phyloP scores from a whole-genome alignment of 2,113 vertebrate species.

The Gavialis gangeticus region DNA sequence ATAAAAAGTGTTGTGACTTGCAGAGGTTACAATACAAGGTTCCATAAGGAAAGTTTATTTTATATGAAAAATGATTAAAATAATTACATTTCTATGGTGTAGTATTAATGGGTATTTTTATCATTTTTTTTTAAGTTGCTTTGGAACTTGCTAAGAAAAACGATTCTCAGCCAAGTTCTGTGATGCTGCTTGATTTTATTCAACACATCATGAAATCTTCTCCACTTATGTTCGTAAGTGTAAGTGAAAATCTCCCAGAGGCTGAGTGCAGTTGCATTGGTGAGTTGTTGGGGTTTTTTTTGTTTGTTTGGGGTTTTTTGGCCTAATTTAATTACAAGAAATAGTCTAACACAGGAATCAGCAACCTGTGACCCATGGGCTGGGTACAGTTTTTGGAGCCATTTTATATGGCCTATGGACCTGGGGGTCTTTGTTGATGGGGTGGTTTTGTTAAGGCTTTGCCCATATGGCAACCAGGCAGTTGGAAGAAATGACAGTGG shows the following conservation, averaged over 20 bases:
- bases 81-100: not conserved
- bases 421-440: no score
- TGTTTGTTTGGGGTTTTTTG: not conserved
- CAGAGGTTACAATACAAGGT: not conserved
- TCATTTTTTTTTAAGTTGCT: slow-evolving; percentile 82
- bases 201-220: slow-evolving; percentile 97
- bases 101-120: not conserved
- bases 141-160: slow-evolving; percentile 93
- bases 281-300: slow-evolving; percentile 64
- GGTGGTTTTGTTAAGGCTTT: no score
- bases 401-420: no score
- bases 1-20: not conserved
- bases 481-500: no score
- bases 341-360: not conserved
- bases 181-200: slow-evolving; percentile 98
- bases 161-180: slow-evolving; percentile 92
- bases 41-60: not conserved
- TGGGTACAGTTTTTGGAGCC: no score
- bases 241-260: slow-evolving; percentile 83
- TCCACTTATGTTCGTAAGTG: slow-evolving; percentile 93
- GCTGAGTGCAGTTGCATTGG: slow-evolving; percentile 84
- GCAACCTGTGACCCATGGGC: no score
- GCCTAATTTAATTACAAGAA: not conserved
- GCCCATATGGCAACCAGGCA: no score
- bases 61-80: not conserved